Evolutionary conservation across 2,113 vertebrate species (phyloP).

Genomic region (Lepus timidus): DNA sequence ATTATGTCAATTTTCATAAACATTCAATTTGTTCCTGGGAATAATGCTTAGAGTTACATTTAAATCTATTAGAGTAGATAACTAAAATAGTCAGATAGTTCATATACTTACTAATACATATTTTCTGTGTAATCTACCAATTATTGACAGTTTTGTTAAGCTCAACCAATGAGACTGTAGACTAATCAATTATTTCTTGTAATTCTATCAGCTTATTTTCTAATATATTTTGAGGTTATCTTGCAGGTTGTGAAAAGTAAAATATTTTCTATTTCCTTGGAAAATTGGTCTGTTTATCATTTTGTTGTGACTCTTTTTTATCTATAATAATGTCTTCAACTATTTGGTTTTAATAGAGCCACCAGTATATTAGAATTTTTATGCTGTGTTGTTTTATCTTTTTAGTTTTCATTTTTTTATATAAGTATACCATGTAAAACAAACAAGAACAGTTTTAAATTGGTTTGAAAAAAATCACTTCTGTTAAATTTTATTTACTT

Average conservation of each 20-base stretch:
- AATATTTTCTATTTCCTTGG: not conserved
- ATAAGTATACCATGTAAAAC: not conserved
- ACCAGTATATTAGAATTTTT: not conserved
- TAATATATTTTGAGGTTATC: not conserved
- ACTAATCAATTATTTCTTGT: not conserved
- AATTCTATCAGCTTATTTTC: slow-evolving; percentile 15
- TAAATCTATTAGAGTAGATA: not conserved
- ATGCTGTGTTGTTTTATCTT: not conserved
- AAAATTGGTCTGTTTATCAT: not conserved
- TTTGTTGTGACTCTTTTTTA: not conserved
- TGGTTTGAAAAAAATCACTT: not conserved
- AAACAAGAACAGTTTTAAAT: not conserved
- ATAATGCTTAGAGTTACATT: not conserved
- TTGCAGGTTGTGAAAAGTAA: not conserved
- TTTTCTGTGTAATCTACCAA: not conserved
- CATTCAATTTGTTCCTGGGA: not conserved
- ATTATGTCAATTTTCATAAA: not conserved
- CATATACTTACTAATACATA: not conserved
- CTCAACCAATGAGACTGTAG: not conserved
- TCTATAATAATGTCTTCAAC: not conserved
- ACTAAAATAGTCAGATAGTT: not conserved
- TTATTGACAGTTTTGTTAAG: not conserved
- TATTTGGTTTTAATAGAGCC: not conserved
- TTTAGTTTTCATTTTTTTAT: not conserved
- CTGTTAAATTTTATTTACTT: not conserved